Evolutionary conservation across 2,888 invertebrate species (phyloP).

Genomic region (Pachliopta kotzebuea): DNA sequence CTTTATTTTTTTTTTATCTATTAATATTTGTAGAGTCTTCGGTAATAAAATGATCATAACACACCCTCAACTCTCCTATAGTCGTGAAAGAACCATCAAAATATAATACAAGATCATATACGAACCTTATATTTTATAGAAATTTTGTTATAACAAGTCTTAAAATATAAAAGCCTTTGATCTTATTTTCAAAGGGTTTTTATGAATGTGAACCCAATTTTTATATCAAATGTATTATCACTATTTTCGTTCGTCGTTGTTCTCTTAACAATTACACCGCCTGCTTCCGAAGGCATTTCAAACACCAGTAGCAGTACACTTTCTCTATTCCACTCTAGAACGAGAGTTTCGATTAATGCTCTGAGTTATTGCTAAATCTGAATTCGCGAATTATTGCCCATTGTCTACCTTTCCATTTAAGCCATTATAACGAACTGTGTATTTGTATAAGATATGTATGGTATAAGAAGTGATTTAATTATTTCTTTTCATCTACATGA

Average conservation of each 20-base stretch:
- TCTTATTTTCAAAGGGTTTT: too few relatives aligned
- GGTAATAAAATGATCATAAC: too few relatives aligned
- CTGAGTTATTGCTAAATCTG: slow-evolving; percentile 66
- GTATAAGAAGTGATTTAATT: background rate
- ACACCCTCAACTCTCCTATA: too few relatives aligned
- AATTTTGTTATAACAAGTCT: too few relatives aligned
- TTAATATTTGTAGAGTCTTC: too few relatives aligned
- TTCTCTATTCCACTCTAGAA: slow-evolving; percentile 67
- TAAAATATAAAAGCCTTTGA: too few relatives aligned
- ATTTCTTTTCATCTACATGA: background rate
- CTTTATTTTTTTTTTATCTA: too few relatives aligned
- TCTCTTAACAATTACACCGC: slow-evolving; percentile 36
- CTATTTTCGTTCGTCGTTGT: background rate
- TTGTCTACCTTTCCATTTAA: slow-evolving; percentile 21
- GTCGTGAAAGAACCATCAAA: too few relatives aligned
- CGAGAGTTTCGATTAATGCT: slow-evolving; percentile 78
- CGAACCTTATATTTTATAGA: too few relatives aligned
- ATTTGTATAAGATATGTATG: background rate
- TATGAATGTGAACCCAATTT: too few relatives aligned
- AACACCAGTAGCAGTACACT: slow-evolving; percentile 76
- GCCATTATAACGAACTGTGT: slow-evolving; percentile 22
- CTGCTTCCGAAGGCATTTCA: slow-evolving; percentile 40
- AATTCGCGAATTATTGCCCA: slow-evolving; percentile 34
- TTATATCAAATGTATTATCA: too few relatives aligned
- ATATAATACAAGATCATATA: too few relatives aligned